Evolutionary conservation across 2,888 invertebrate genomes (phyloP), one percentile per base, ranked within the genome.

Genomic region (Thereva nobilitata): DNA sequence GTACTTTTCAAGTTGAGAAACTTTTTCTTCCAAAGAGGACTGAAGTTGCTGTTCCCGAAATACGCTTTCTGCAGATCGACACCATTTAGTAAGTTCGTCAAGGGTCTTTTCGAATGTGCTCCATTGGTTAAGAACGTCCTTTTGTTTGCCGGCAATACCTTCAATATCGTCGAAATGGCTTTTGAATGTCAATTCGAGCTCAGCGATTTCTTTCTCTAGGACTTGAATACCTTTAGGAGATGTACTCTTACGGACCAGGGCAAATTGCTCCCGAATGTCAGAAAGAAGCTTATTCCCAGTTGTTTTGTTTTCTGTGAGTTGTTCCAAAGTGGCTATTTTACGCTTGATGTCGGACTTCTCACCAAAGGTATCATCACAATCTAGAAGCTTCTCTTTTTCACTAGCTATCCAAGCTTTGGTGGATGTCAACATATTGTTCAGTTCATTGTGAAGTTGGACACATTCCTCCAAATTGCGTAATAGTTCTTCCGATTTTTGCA

Each of bases 41-140:
- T 92, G 90, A 3, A 95, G 82, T 71, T 89, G 89, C 78, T 94
- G 94, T 73, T 95, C 93, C 63, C 94, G 87, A 77, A 96, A 91
- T 65, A 90, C 87, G 6, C 88, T 85, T 82, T 97, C 96, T 77
- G 89, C 89, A 38, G 86, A 84, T 75, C 92, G 89, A 72, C 96
- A 88, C 96, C 96, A 96, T 73, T 89, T 89, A 8, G 90, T 90
- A 41, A 94, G 86, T 35, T 86, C 84, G 71, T 95, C 93, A 50
- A 94, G 84, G 40, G 88, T 87, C 52, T 86, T 85, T 76, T 97
- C 96, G 79, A 95, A 97, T 68, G 89, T 88, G 72, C 89, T 86
- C 97, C 97, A 97, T 76, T 91, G 91, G 59, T 87, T 85, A 1
- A 93, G 80, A 0, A 90, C 87, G 68, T 87, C 85, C 70, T 89